Percentiles rank a stretch among this genome's conserved stretches.
These are phyloP conservation scores for Macaria notata DNA, from an alignment of 2,888 invertebrate species.

Conservation along the genomic window DNA sequence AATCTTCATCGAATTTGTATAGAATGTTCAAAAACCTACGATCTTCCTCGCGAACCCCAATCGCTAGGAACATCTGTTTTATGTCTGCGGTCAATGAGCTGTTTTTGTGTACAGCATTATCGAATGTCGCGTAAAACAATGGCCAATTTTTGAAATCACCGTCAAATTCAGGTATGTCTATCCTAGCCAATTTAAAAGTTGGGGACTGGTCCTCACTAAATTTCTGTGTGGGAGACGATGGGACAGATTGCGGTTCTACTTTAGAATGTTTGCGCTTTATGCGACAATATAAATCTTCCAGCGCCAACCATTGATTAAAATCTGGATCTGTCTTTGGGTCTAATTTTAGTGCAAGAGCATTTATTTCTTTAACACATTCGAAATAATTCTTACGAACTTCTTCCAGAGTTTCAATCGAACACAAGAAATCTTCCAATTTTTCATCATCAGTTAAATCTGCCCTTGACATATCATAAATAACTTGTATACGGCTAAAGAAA, in stretches of 20 bases:
- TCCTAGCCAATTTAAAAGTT: neutral
- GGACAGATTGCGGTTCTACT: neutral
- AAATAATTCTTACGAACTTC: too few relatives aligned
- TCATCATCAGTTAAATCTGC: neutral
- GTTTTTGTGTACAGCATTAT: too few relatives aligned
- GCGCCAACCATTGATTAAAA: constrained; percentile 1
- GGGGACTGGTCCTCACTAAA: neutral
- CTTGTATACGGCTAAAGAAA: constrained; percentile 1
- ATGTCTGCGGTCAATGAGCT: too few relatives aligned
- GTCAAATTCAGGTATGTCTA: too few relatives aligned
- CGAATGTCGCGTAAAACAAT: too few relatives aligned
- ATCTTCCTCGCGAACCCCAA: too few relatives aligned
- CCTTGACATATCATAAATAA: constrained; percentile 1
- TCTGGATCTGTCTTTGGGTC: constrained; percentile 1
- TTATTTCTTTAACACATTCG: constrained; percentile 1
- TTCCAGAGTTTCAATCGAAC: constrained; percentile 3
- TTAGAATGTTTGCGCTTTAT: constrained; percentile 3
- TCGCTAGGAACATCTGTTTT: too few relatives aligned
- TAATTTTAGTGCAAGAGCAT: neutral
- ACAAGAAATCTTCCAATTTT: neutral
- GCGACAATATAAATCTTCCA: constrained; percentile 5
- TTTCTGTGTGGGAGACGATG: neutral
- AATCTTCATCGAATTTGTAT: too few relatives aligned
- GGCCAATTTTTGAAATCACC: too few relatives aligned
- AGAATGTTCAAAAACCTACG: too few relatives aligned